These are phyloP conservation scores for Hartigia nigra DNA, from an alignment of 2,888 invertebrate genomes.

Conservation along the genomic window DNA sequence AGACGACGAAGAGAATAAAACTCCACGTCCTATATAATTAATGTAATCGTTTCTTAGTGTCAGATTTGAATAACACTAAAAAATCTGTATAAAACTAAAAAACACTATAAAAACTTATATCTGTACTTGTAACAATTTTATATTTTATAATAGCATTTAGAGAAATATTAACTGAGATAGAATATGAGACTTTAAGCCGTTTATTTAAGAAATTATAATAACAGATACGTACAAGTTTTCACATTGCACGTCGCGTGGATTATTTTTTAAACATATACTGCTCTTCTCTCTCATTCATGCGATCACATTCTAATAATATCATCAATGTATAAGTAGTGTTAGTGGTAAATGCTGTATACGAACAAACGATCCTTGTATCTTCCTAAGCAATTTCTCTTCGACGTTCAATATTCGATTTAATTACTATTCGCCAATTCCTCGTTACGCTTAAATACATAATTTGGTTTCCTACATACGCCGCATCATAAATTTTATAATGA, in stretches of 20 bases:
- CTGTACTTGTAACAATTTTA: not conserved
- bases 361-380: not conserved
- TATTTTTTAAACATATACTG: slow-evolving; percentile 10
- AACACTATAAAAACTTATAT: no score
- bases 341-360: not conserved
- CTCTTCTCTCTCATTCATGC: slow-evolving; percentile 7
- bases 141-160: not conserved
- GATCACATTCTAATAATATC: slow-evolving; percentile 8
- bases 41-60: not conserved
- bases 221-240: slow-evolving; percentile 22
- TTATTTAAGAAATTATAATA: slow-evolving; percentile 51
- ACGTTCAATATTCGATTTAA: slow-evolving; percentile 5
- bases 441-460: not conserved
- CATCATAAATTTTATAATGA: no score
- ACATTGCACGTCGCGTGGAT: not conserved
- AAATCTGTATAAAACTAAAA: no score
- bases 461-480: not conserved
- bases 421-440: slow-evolving; percentile 10
- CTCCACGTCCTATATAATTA: slow-evolving; percentile 1
- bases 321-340: not conserved
- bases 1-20: slow-evolving; percentile 1
- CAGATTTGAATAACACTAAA: not conserved
- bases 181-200: slow-evolving; percentile 36
- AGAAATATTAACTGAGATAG: not conserved
- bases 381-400: not conserved